Base-by-base conservation (phyloP, 2,888 invertebrate species). In the Scotopteryx bipunctaria region DNA sequence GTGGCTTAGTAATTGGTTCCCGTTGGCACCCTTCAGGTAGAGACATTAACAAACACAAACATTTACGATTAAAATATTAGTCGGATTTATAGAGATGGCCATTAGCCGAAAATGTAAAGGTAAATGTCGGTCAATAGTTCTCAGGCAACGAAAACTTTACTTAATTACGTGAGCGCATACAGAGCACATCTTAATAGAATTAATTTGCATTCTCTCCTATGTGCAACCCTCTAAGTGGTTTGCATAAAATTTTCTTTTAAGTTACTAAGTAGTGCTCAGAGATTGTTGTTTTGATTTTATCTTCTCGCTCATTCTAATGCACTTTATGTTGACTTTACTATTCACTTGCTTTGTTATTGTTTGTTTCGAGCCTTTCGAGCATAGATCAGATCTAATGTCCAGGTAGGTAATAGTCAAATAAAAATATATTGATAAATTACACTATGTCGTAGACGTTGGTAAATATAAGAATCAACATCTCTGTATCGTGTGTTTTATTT, bases 131-230 rank as follows among this genome's bases (percentile, higher is more conserved):
- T 4, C 0, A 14, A 9, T 21, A 23, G 4, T 15, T 23, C 14
- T 32, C 19, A 15, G 15, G 8, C 9, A 32, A 33, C 5, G 8
- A 14, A 32, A 23, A 9, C 32, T 29, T 69, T 73, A 65, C 69
- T 70, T 75, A 77, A 79, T 78, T 75, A 78, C 68, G 70, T 68
- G 57, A 76, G 78, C 73, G 78, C 74, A 80, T 77, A 74, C 76
- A 73, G 72, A 76, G 77, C 73, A 76, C 79, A 72, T 78, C 76
- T 75, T 82, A 82, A 82, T 77, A 76, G 72, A 81, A 84, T 82
- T 82, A 79, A 83, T 84, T 85, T 83, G 77, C 83, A 83, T 80
- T 71, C 73, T 71, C 77, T 72, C 73, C 66, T 76, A 78, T 78
- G 72, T 68, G 73, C 74, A 78, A 78, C 69, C 71, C 72, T 73